A percentile compares a stretch with the other conserved stretches of the same genome.
These are phyloP conservation scores for Aplochiton taeniatus DNA, from an alignment of 2,797 vertebrate genomes.

Conservation along the genomic window DNA sequence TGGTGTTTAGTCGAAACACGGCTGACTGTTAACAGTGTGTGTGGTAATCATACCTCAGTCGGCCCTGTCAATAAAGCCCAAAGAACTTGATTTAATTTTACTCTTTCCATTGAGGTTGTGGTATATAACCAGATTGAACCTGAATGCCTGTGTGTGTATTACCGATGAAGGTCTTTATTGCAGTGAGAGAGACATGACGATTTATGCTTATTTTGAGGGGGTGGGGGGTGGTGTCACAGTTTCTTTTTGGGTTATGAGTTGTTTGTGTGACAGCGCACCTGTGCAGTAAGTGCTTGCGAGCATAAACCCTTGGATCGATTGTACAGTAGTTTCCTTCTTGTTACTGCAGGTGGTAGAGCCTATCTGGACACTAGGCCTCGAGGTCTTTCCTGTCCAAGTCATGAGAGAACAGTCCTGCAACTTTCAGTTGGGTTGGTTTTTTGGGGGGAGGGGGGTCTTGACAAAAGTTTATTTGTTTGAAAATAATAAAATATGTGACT, in stretches of 20 bases:
- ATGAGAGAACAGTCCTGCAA: constrained; percentile 76
- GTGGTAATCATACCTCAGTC: constrained; percentile 76
- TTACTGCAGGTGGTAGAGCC: constrained; percentile 75
- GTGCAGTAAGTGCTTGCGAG: constrained; percentile 82
- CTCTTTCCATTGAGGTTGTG: constrained; percentile 72
- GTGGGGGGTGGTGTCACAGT: constrained; percentile 62
- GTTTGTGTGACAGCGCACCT: constrained; percentile 76
- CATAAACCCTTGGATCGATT: constrained; percentile 83
- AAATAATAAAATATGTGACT: constrained; percentile 85
- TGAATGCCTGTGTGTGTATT: constrained; percentile 76
- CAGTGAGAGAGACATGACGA: constrained; percentile 64
- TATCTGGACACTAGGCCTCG: constrained; percentile 73
- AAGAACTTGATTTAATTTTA: constrained; percentile 79
- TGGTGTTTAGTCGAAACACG: constrained; percentile 71
- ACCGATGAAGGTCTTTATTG: constrained; percentile 72
- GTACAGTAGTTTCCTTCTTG: constrained; percentile 80
- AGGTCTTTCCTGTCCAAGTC: constrained; percentile 76
- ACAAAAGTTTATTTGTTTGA: constrained; percentile 85
- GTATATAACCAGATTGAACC: constrained; percentile 69
- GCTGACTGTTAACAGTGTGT: constrained; percentile 80
- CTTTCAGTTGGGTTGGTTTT: constrained; percentile 69
- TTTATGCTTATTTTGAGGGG: constrained; percentile 54
- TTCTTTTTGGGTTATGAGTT: constrained; percentile 75
- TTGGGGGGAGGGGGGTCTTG: constrained; percentile 67
- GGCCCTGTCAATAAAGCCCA: constrained; percentile 79